phyloP scores from a whole-genome alignment of 2,113 vertebrate genomes.

The Helogale parvula region DNA sequence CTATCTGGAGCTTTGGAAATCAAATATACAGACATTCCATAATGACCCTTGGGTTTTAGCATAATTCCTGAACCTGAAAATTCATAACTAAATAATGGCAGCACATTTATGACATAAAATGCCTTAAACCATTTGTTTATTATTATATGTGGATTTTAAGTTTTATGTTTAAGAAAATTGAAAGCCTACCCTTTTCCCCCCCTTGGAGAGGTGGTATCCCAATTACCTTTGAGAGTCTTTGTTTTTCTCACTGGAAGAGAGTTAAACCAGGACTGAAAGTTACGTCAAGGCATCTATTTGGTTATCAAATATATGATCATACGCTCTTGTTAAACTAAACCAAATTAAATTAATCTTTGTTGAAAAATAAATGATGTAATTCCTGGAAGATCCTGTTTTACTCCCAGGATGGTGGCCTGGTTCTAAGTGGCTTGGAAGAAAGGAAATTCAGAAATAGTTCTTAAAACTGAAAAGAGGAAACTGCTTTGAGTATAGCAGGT shows the following conservation, averaged over 20 bases:
- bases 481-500: slow-evolving; percentile 35
- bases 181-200: slow-evolving; percentile 48
- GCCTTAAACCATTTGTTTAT: slow-evolving; percentile 78
- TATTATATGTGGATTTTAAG: slow-evolving; percentile 78
- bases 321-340: slow-evolving; percentile 64
- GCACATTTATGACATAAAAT: slow-evolving; percentile 75
- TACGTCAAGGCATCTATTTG: slow-evolving; percentile 52
- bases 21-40: slow-evolving; percentile 80
- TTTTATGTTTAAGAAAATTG: slow-evolving; percentile 76
- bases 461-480: slow-evolving; percentile 40
- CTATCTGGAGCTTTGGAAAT: slow-evolving; percentile 77
- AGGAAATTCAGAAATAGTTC: neutral
- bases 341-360: slow-evolving; percentile 77
- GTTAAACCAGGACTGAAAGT: slow-evolving; percentile 59
- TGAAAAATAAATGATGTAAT: slow-evolving; percentile 78
- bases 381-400: slow-evolving; percentile 54
- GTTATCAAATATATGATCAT: slow-evolving; percentile 74
- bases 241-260: slow-evolving; percentile 65
- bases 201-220: slow-evolving; percentile 45
- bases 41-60: slow-evolving; percentile 74
- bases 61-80: slow-evolving; percentile 78
- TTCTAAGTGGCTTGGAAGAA: slow-evolving; percentile 29
- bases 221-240: slow-evolving; percentile 64
- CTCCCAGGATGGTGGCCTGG: slow-evolving; percentile 31
- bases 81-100: slow-evolving; percentile 81